Base-by-base conservation (phyloP, 1,140 invertebrate species). In the Vanessa tameamea region DNA sequence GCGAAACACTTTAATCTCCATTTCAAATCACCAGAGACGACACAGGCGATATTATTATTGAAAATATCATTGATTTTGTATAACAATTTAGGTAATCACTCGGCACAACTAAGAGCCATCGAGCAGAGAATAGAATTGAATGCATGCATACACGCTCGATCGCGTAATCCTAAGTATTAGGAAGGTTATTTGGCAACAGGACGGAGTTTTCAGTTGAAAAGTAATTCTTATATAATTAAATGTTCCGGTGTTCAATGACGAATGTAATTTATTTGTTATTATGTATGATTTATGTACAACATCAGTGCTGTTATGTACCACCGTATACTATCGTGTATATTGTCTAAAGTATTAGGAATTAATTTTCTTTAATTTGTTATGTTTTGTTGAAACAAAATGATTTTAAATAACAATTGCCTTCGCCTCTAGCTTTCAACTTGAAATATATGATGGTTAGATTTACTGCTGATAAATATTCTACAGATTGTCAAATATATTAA, bases 1-100 rank as follows among this genome's bases (percentile, higher is more conserved):
- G 57, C 31, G 31, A 20, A 67, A 59, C 47, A 76, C 68, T 70
- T 51, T 64, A 0, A 72, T 64, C 64, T 64, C 64, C 76, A 77
- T 77, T 71, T 66, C 69, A 53, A 61, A 37, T 59, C 12, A 43
- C 57, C 9, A 43, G 11, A 37, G 37, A 43, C 37, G 9, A 43
- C 6, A 43, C 8, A 43, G 37, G 6, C 9, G n/a, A 23, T 57
- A 13, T 57, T 3, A 23, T 57, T 23, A 13, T n/a, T 2, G 20
- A 26, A 57, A 23, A 3, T n/a, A 57, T 23, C 20, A 9, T 57
- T 26, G 37, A 9, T 23, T 23, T 53, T 3, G 15, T 16, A 26
- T 12, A 57, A 9, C 15, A 53, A 53, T 53, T 53, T 8, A 9
- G n/a, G 8, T 53, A 16, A 57, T 23, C 53, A 23, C n/a, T 16